These are phyloP conservation scores for Eupithecia abbreviata DNA, from an alignment of 2,888 invertebrate species.

Conservation along the genomic window DNA sequence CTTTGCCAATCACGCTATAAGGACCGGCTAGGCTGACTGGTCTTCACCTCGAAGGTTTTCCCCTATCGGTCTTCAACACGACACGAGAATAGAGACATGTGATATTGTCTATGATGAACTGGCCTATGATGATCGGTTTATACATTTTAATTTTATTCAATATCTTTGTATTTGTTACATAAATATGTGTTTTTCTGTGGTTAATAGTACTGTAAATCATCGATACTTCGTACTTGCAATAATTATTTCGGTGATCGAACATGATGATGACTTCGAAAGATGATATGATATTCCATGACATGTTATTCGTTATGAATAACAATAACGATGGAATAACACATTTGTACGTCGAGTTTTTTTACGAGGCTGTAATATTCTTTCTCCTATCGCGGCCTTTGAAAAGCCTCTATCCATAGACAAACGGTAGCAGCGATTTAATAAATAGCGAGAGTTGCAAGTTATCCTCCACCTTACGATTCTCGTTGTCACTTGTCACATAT, in stretches of 20 bases:
- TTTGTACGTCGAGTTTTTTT: slow-evolving; percentile 27
- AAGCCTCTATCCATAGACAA: slow-evolving; percentile 19
- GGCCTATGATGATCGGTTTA: too few relatives aligned
- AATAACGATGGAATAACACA: background rate
- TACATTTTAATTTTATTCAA: too few relatives aligned
- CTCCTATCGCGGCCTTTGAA: slow-evolving; percentile 23
- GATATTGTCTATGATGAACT: too few relatives aligned
- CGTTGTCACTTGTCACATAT: slow-evolving; percentile 6
- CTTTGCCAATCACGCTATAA: too few relatives aligned
- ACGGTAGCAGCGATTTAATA: background rate
- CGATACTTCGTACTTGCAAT: background rate
- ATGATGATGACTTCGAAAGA: background rate
- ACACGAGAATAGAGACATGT: too few relatives aligned
- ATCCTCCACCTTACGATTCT: background rate
- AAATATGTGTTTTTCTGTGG: too few relatives aligned
- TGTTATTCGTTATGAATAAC: background rate
- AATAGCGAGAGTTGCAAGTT: background rate
- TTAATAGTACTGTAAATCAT: too few relatives aligned
- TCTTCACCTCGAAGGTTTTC: too few relatives aligned
- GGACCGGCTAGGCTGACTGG: too few relatives aligned
- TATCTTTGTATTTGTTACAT: too few relatives aligned
- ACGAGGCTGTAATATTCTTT: slow-evolving; percentile 40
- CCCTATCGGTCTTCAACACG: too few relatives aligned
- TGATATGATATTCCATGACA: too few relatives aligned
- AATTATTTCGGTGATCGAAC: background rate